These are phyloP conservation scores for Myotis vivesi DNA, from an alignment of 2,797 vertebrate genomes.

Conservation along the genomic window DNA sequence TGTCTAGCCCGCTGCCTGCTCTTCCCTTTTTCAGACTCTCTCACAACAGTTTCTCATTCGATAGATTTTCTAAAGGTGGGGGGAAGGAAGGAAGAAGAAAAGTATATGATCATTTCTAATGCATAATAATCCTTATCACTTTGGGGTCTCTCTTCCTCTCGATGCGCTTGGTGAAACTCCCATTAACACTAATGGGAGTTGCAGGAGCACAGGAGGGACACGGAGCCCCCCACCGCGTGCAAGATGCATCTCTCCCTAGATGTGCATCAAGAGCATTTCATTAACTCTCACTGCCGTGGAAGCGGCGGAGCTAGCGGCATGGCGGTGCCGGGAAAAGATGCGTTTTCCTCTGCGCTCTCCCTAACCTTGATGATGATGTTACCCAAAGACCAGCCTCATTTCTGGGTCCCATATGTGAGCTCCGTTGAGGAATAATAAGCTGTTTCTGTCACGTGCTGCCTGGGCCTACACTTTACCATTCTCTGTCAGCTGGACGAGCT, in stretches of 20 bases:
- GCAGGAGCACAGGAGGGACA: conserved; percentile 55
- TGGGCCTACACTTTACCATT: neutral
- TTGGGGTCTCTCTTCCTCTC: conserved; percentile 67
- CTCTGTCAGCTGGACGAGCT: neutral
- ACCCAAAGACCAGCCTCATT: conserved; percentile 44
- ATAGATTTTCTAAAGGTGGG: neutral
- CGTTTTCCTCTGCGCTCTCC: conserved; percentile 62
- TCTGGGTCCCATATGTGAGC: conserved; percentile 39
- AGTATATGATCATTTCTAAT: conserved; percentile 64
- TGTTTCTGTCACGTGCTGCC: conserved; percentile 9
- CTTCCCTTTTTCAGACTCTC: neutral
- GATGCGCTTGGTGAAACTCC: conserved; percentile 66
- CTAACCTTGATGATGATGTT: conserved; percentile 47
- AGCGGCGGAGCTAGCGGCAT: conserved; percentile 35
- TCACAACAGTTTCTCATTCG: neutral
- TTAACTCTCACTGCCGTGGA: conserved; percentile 73
- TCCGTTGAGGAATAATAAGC: neutral
- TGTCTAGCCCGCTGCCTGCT: neutral
- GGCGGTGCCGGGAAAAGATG: neutral
- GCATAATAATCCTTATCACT: conserved; percentile 62
- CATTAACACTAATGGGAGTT: conserved; percentile 73
- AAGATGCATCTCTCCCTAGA: conserved; percentile 64
- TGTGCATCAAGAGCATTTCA: conserved; percentile 65
- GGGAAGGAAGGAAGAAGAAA: neutral
- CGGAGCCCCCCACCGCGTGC: neutral